Conservation (phyloP, 35 echinoderm and acorn worm genomes). For the Heliocidaris erythrogramma region DNA sequence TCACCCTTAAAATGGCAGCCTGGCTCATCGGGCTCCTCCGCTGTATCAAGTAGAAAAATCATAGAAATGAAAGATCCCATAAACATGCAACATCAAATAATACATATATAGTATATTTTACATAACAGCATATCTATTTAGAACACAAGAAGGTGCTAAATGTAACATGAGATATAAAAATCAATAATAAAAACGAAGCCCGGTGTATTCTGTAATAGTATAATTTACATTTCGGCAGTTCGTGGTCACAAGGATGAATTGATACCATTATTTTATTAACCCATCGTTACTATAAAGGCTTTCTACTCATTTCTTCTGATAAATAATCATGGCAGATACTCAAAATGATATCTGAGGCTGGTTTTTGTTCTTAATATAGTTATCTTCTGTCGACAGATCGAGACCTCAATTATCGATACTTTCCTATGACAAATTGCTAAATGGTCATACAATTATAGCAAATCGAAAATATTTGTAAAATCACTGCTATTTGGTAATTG, state of each 20-base stretch:
- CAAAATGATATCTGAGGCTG: no score
- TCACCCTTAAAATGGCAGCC: constrained; percentile 89
- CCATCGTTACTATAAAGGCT: no score
- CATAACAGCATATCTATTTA: no score
- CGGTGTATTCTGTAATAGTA: no score
- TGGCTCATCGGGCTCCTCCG: neutral
- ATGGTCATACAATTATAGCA: constrained; percentile 10
- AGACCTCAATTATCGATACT: neutral
- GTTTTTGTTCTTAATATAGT: neutral
- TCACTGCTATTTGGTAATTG: neutral
- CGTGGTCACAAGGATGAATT: no score
- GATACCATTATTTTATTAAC: no score
- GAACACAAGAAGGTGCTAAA: no score
- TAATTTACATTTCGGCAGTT: no score
- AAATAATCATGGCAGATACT: no score
- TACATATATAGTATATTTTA: neutral
- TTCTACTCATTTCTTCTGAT: no score
- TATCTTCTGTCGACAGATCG: neutral
- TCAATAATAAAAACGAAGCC: no score
- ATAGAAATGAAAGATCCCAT: neutral
- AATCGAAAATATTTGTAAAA: constrained; percentile 6
- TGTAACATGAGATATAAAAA: no score
- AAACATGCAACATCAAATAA: neutral
- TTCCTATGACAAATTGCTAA: neutral
- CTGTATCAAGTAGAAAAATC: neutral